Evolutionary conservation across 2,888 invertebrate genomes (phyloP), one percentile per base, ranked within the genome.

Genomic region (Laothoe populi): DNA sequence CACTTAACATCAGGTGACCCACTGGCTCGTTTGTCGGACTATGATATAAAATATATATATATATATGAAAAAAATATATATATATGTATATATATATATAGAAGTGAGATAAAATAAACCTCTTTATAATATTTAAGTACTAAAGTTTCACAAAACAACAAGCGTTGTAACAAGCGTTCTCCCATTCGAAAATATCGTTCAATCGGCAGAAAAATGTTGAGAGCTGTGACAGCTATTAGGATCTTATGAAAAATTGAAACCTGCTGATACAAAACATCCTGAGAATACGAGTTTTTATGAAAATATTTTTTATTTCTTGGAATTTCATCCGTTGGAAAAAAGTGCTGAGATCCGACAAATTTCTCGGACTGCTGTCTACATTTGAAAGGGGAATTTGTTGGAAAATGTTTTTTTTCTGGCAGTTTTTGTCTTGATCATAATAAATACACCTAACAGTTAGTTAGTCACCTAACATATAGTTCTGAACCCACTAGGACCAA

Each of bases 241-340:
- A 67, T 64, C 67, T 62, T 66, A 71, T 68, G 67, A 60, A 67
- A 70, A 71, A 69, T 69, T 68, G 65, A 68, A 68, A 71, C 65
- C 64, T 59, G 63, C 45, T 31, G 49, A 61, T 61, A 40, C 49
- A 48, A 61, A 48, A 19, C 19, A 13, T 26, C 31, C 26, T 58
- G 24, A 35, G 53, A 53, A 53, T 53, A 35, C 8, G 40, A 57
- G 23, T 16, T 11, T 53, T 58, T 44, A 58, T 40, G 58, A n/a
- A 58, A 58, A 42, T 58, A 58, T 58, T 40, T 57, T 57, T 38
- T 40, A 24, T 42, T 40, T 42, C 40, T 23, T 24, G 42, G 40
- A 58, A 58, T 58, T 58, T 58, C 31, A 53, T 35, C 53, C 35
- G 16, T 1, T 19, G 31, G n/a, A 19, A 53, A 35, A 35, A 35